Evolutionary conservation across 37 sponge, comb jelly and placozoan genomes (phyloP).

Genomic region (Beroe ovata): DNA sequence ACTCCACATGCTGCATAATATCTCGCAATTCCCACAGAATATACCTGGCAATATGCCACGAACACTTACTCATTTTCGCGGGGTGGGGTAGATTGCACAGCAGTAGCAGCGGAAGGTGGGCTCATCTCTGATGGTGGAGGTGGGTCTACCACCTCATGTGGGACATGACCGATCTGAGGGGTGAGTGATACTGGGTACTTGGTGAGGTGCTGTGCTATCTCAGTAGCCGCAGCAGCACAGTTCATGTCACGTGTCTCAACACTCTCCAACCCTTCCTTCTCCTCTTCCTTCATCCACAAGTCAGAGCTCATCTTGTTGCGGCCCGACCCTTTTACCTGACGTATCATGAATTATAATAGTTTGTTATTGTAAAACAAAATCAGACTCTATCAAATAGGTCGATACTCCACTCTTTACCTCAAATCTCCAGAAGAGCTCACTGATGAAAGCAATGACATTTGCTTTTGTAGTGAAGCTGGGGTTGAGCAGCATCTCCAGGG

Average conservation of each 20-base stretch:
- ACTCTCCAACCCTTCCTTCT: background rate
- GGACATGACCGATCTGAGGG: background rate
- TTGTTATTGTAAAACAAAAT: too few species aligned
- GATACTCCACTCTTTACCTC: slow-evolving; percentile 3
- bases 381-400: too few species aligned
- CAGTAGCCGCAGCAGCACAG: slow-evolving; percentile 65
- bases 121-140: too few species aligned
- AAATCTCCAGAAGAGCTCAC: slow-evolving; percentile 61
- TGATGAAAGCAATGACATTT: slow-evolving; percentile 34
- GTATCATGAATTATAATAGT: too few species aligned
- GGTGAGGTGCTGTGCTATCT: slow-evolving; percentile 54
- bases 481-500: slow-evolving; percentile 40
- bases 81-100: too few species aligned
- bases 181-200: background rate
- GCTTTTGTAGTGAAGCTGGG: slow-evolving; percentile 54
- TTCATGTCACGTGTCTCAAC: slow-evolving; percentile 20
- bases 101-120: too few species aligned
- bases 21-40: too few species aligned
- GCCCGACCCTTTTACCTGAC: slow-evolving; percentile 38
- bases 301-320: slow-evolving; percentile 29
- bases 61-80: too few species aligned
- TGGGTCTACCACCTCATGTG: background rate
- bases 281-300: slow-evolving; percentile 36
- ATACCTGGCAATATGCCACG: too few species aligned
- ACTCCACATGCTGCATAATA: too few species aligned